Conservation (phyloP, 2,113 vertebrate species). For the Corynorhinus townsendii region DNA sequence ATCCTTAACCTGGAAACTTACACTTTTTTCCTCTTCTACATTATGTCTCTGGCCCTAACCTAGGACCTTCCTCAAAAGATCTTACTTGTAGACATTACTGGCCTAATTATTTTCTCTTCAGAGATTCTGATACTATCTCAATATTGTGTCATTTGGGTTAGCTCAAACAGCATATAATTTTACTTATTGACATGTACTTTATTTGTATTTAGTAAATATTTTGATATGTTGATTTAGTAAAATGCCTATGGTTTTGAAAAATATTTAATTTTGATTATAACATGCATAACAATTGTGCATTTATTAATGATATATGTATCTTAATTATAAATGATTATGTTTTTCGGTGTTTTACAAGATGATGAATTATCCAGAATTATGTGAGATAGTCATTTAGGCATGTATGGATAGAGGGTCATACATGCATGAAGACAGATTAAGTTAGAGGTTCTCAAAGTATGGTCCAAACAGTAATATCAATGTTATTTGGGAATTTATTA, state of each 20-base stretch:
- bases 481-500: neutral
- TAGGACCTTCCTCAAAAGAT: neutral
- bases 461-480: neutral
- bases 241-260: neutral
- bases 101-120: neutral
- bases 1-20: neutral
- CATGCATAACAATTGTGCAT: neutral
- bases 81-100: neutral
- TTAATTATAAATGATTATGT: neutral
- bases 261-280: neutral
- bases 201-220: neutral
- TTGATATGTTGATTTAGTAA: conserved; percentile 15
- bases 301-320: neutral
- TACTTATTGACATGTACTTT: neutral
- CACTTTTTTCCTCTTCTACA: neutral
- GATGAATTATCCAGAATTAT: neutral
- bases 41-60: neutral
- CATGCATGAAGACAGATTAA: neutral
- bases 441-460: neutral
- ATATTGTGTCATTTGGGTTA: neutral
- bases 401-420: neutral
- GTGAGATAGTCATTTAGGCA: neutral
- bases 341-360: neutral
- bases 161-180: neutral
- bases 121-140: neutral